Conservation (phyloP, 2,888 invertebrate species). For the Morinoia aosen region DNA sequence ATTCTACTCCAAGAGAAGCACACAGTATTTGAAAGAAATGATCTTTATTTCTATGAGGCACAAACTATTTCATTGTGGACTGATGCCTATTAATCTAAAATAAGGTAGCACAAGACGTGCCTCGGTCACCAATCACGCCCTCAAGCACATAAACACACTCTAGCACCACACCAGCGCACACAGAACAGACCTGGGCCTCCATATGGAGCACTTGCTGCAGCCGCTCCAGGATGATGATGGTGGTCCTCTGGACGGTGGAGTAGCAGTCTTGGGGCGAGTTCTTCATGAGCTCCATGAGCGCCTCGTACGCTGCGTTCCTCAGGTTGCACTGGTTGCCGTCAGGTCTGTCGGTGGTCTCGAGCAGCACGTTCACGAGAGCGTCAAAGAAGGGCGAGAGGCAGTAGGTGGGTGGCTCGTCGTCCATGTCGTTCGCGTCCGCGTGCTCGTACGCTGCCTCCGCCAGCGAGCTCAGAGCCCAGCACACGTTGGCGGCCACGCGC, state of each 20-base stretch:
- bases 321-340: conserved; percentile 91
- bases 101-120: no score
- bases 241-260: conserved; percentile 94
- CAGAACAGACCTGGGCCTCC: conserved; percentile 80
- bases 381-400: conserved; percentile 94
- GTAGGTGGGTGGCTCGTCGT: conserved; percentile 86
- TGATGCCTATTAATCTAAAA: no score
- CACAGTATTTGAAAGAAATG: no score
- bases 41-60: no score
- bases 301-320: conserved; percentile 97
- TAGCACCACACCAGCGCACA: no score
- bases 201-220: conserved; percentile 94
- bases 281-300: conserved; percentile 99
- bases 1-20: no score
- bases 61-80: no score
- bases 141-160: no score
- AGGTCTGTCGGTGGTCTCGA: conserved; percentile 94
- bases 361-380: conserved; percentile 88
- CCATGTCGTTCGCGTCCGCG: conserved; percentile 78
- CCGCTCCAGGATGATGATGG: conserved; percentile 94
- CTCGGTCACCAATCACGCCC: no score
- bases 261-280: conserved; percentile 98
- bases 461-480: conserved; percentile 98
- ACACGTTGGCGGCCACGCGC: conserved; percentile 97
- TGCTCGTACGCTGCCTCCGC: conserved; percentile 95